Evolutionary conservation across 2,797 vertebrate genomes (phyloP).

Genomic region (Cyprinodon diabolis): DNA sequence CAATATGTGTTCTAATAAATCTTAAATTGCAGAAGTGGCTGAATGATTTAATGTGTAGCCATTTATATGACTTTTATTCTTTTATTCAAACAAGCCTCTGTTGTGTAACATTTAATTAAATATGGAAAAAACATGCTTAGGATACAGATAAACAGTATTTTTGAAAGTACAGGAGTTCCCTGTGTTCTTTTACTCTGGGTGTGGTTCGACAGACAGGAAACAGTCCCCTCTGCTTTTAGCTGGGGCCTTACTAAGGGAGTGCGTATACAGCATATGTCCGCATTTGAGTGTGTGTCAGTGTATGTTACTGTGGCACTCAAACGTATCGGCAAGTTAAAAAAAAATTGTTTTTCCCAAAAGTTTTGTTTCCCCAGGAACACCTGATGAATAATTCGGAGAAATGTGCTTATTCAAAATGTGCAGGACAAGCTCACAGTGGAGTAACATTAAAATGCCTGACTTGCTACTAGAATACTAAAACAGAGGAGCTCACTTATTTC

Average conservation of each 20-base stretch:
- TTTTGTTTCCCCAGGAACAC: slow-evolving; percentile 39
- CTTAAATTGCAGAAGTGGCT: not conserved
- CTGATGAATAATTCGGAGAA: slow-evolving; percentile 13
- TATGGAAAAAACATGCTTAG: slow-evolving; percentile 26
- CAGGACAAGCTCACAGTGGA: not conserved
- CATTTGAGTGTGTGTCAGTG: slow-evolving; percentile 28
- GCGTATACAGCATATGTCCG: slow-evolving; percentile 19
- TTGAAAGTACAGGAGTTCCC: slow-evolving; percentile 41
- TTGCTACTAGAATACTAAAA: not conserved
- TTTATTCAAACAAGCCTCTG: not conserved
- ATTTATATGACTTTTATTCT: not conserved
- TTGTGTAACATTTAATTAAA: slow-evolving; percentile 27
- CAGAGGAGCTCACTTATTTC: not conserved
- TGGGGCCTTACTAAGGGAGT: slow-evolving; percentile 61
- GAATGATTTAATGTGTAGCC: not conserved
- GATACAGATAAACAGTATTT: slow-evolving; percentile 53
- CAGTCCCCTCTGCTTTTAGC: slow-evolving; percentile 76
- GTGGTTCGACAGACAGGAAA: slow-evolving; percentile 76
- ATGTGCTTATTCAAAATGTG: slow-evolving; percentile 15
- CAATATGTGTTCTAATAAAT: not conserved
- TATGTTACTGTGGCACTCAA: slow-evolving; percentile 33
- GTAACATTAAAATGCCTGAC: not conserved
- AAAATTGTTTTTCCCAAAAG: slow-evolving; percentile 25
- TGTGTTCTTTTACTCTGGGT: slow-evolving; percentile 58
- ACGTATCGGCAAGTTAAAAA: slow-evolving; percentile 57